A percentile compares a stretch with the other conserved stretches of the same genome.
Evolutionary conservation across 1,140 invertebrate genomes (phyloP).

Genomic region (Drosophila kohkoa): DNA sequence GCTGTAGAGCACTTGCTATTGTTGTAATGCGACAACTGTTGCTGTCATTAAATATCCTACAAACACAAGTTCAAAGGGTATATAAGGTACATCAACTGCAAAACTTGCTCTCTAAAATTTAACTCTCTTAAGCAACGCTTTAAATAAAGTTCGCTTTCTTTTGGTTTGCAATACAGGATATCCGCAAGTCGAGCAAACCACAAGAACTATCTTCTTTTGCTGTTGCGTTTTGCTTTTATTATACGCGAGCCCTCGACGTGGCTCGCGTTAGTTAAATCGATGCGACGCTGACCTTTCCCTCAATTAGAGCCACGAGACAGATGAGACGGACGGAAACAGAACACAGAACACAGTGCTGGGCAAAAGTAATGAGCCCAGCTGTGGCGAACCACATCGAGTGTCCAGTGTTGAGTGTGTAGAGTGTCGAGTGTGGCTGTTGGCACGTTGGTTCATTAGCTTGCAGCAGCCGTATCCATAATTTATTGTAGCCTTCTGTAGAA

Average conservation of each 20-base stretch:
- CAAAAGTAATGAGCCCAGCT: conserved; percentile 56
- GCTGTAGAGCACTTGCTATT: neutral
- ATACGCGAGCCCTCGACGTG: conserved; percentile 18
- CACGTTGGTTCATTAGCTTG: conserved; percentile 64
- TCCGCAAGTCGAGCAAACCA: neutral
- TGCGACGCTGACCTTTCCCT: conserved; percentile 77
- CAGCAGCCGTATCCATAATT: conserved; percentile 60
- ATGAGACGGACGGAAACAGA: neutral
- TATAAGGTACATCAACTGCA: no score
- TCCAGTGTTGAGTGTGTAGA: neutral
- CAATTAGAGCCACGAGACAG: conserved; percentile 60
- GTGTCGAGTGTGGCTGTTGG: conserved; percentile 50
- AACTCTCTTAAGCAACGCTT: no score
- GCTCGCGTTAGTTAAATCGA: conserved; percentile 64
- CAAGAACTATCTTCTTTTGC: neutral
- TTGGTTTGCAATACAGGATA: conserved; percentile 1
- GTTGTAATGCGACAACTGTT: neutral
- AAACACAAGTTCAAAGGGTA: no score
- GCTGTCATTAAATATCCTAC: neutral
- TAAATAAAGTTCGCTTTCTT: no score
- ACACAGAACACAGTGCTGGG: conserved; percentile 46
- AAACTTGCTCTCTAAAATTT: no score
- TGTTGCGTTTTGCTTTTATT: conserved; percentile 38
- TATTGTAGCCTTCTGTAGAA: conserved; percentile 60
- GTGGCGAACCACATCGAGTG: neutral